phyloP scores from a whole-genome alignment of 2,113 vertebrate genomes.

The Anser cygnoides region DNA sequence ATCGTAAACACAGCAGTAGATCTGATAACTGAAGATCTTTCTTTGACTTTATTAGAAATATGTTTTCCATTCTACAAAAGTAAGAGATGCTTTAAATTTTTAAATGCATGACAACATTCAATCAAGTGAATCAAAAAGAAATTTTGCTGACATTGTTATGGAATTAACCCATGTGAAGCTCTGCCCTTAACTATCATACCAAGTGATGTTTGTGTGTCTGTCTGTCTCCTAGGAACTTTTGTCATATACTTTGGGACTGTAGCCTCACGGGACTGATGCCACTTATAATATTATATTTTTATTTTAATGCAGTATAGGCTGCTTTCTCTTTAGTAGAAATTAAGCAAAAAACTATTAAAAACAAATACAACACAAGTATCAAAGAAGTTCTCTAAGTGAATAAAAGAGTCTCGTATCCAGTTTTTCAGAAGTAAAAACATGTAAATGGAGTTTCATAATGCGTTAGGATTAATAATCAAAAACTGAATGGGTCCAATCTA shows the following conservation, averaged over 20 bases:
- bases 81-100: neutral
- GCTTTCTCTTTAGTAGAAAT: neutral
- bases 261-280: neutral
- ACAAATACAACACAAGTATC: neutral
- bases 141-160: neutral
- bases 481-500: neutral
- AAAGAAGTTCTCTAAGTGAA: neutral
- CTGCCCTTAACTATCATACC: neutral
- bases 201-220: neutral
- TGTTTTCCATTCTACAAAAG: neutral
- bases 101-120: neutral
- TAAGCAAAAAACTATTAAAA: neutral
- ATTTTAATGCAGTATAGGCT: neutral
- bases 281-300: conserved; percentile 6
- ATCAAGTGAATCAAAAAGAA: neutral
- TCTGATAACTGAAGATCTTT: conserved; percentile 14
- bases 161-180: neutral
- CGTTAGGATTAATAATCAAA: neutral
- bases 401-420: neutral
- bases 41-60: neutral
- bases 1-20: neutral
- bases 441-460: neutral
- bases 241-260: neutral
- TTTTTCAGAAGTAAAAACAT: neutral
- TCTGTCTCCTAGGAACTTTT: neutral